Base-by-base conservation (phyloP, 2,113 vertebrate species). In the Pagrus major region DNA sequence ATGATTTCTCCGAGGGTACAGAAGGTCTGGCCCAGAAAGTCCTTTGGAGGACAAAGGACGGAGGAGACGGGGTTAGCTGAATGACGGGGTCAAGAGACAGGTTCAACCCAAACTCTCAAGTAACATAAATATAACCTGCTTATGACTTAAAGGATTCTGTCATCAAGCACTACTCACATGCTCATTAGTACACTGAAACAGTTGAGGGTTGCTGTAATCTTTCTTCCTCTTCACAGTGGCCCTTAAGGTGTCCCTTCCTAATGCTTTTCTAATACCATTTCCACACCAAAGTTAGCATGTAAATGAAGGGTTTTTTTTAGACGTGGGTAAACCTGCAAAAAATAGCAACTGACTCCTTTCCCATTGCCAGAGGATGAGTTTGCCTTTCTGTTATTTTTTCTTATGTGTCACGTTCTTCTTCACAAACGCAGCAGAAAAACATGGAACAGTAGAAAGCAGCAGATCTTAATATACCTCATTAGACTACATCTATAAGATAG, bases 1-100 rank as follows among this genome's bases (percentile, higher is more conserved):
- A 96, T 96, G 86, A 96, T 95, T 90, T 96, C 95, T 82, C 95
- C 95, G 12, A 96, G 94, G 63, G 95, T 95, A 66, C 95, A 95
- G 86, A 96, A 96, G 23, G 93, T 96, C 90, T 96, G 95, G 68
- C 95, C 95, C 74, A 96, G 90, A 83, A 96, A 96, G 81, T 95
- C 94, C 95, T 96, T 44, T 5, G 12, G 58, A 46, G 37, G 10
- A 42, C 20, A 37, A 47, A 37, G 33, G 60, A 71, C 18, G 41
- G 41, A 41, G 60, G 27, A 60, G 60, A 75, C 4, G 73, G 12
- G 49, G 55, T 76, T 80, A 80, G 61, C 71, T 76, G 42, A 21
- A 35, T 14, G 46, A 20, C n/a, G 60, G 41, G 56, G 29, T 47
- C 27, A 41, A 29, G 29, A 66, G 35, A 54, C 46, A 47, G 21